Conservation (phyloP, 2,113 vertebrate species). For the Columba livia region DNA sequence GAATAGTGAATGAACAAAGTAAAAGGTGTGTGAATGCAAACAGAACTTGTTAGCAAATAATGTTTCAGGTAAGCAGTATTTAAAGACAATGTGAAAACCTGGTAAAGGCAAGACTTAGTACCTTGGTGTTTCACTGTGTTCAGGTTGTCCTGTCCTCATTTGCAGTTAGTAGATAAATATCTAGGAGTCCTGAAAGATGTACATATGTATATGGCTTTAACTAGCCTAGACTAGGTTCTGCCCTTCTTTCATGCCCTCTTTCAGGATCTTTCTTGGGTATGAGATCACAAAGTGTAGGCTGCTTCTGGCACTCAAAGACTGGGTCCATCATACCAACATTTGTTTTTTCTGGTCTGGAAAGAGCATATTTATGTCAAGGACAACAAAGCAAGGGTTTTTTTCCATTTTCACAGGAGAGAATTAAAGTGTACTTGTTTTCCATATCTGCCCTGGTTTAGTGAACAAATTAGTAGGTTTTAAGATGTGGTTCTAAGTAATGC, state of each 20-base stretch:
- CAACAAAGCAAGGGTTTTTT: neutral
- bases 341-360: neutral
- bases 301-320: neutral
- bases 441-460: neutral
- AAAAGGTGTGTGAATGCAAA: neutral
- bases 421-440: neutral
- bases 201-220: neutral
- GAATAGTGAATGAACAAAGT: neutral
- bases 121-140: neutral
- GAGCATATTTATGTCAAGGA: neutral
- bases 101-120: neutral
- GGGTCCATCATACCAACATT: accelerated
- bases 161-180: neutral
- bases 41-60: neutral
- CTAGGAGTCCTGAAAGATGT: neutral
- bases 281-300: neutral
- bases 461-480: neutral
- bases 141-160: neutral
- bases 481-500: neutral
- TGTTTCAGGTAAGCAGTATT: neutral
- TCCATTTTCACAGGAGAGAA: neutral
- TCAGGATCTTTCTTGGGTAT: neutral
- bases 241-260: neutral
- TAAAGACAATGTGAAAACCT: neutral
- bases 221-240: neutral